Conservation (phyloP, 2,797 vertebrate genomes). For the Liasis olivaceus region DNA sequence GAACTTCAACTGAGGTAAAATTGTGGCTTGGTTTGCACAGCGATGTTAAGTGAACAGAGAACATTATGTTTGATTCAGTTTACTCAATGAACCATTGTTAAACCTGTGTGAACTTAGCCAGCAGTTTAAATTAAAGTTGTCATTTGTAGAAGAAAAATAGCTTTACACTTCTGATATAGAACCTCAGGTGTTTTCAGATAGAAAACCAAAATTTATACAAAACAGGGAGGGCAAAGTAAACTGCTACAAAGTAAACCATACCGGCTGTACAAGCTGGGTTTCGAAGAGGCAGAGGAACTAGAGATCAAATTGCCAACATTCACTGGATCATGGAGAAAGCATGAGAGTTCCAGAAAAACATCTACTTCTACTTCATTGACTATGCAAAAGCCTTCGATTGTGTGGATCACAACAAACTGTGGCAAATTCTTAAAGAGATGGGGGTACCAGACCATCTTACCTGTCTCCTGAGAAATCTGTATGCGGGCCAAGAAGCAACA, state of each 20-base stretch:
- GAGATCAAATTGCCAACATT: too few relatives aligned
- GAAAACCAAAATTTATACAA: background rate
- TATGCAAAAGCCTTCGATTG: too few relatives aligned
- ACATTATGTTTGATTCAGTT: background rate
- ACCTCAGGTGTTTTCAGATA: background rate
- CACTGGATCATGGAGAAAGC: too few relatives aligned
- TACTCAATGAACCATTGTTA: background rate
- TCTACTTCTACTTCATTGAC: too few relatives aligned
- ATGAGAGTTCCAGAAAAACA: too few relatives aligned
- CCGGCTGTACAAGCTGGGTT: too few relatives aligned
- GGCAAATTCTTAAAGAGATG: too few relatives aligned
- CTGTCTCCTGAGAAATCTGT: too few relatives aligned
- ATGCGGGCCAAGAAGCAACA: too few relatives aligned
- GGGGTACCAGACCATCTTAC: too few relatives aligned
- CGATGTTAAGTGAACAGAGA: background rate
- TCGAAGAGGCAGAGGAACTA: too few relatives aligned
- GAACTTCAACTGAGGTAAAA: background rate
- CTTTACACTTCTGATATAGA: background rate
- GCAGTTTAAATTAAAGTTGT: background rate
- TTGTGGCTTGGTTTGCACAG: background rate
- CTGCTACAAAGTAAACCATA: background rate
- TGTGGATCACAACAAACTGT: too few relatives aligned
- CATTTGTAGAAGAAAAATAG: background rate
- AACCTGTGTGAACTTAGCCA: background rate
- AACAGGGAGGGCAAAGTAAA: background rate